Base-by-base conservation (phyloP, 2,888 invertebrate species). In the Syrista parreyssii region DNA sequence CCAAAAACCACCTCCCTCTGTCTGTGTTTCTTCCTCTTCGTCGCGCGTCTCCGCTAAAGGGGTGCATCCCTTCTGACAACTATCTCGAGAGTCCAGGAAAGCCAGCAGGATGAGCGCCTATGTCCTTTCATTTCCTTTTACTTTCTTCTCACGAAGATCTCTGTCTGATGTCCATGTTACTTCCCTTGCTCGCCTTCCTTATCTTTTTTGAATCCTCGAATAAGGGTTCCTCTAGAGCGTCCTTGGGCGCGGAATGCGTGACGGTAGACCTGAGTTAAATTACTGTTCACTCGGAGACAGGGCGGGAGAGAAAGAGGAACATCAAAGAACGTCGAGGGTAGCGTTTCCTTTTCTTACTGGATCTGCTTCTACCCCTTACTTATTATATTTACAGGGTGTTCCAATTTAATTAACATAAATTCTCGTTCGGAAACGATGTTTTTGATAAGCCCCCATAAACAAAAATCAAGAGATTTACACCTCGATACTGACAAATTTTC, bases 1-100 rank as follows among this genome's bases (percentile, higher is more conserved):
- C 76, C 36, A 15, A 23, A 76, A 79, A 33, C 82, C 81, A 78
- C 74, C 82, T 78, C 32, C 71, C 71, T 33, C 71, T 33, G 32
- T 6, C 69, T 32, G 69, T 3, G 1, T 31, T 69, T 69, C 30
- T 11, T 11, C 69, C 69, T 30, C 69, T 71, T 36, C 72, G 31
- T 31, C 71, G 31, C 71, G 11, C 23, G 30, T 12, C 30, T 32
- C 12, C 30, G 6, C 30, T 31, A 9, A 23, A 71, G 31, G 71
- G 71, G 11, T 32, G 33, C 71, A 71, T 30, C 71, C 71, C 71
- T 23, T 33, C 31, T 23, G 71, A 15, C 15, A 30, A 71, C 6
- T 30, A 1, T 32, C 71, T 30, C 71, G 30, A 33, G 11, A 71
- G 71, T 31, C 30, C 71, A 33, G 12, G 30, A 30, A 30, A 55